These are phyloP conservation scores for Probaryconus sp. DNA, from an alignment of 1,140 invertebrate species.

Conservation along the genomic window DNA sequence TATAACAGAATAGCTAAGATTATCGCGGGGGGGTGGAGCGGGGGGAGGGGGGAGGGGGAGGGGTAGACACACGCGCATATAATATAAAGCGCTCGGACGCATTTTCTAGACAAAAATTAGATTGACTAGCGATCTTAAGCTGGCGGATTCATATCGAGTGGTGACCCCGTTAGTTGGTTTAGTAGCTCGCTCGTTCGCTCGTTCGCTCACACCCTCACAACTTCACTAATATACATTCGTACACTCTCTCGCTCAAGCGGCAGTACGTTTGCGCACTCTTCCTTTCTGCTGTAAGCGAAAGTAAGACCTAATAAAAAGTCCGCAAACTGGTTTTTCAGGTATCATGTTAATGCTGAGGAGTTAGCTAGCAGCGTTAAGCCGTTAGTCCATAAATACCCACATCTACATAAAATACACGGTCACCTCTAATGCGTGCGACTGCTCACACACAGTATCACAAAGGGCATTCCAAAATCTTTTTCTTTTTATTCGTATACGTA, in stretches of 20 bases:
- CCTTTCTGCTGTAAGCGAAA: constrained; percentile 73
- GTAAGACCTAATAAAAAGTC: constrained; percentile 72
- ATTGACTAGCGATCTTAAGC: constrained; percentile 29
- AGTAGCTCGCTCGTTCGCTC: constrained; percentile 60
- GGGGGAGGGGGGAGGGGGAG: no score
- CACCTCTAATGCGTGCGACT: constrained; percentile 11
- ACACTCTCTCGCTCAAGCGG: constrained; percentile 33
- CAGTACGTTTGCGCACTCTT: constrained; percentile 68
- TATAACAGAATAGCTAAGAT: no score
- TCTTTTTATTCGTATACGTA: constrained; percentile 4
- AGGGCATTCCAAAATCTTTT: constrained; percentile 25
- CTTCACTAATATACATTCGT: constrained; percentile 15
- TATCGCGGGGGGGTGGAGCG: no score
- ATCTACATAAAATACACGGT: constrained; percentile 6
- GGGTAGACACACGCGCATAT: background rate
- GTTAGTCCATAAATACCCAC: constrained; percentile 33
- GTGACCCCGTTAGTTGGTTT: constrained; percentile 68
- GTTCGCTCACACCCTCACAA: constrained; percentile 59
- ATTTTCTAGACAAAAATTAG: constrained; percentile 27
- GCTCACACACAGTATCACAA: constrained; percentile 5
- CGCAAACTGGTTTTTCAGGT: constrained; percentile 75
- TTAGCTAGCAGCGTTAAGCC: constrained; percentile 45
- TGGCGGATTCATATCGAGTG: constrained; percentile 67
- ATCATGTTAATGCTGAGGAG: constrained; percentile 71
- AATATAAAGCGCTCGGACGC: constrained; percentile 13